phyloP scores from a whole-genome alignment of 2,888 invertebrate species.

The Amphipoea lucens region DNA sequence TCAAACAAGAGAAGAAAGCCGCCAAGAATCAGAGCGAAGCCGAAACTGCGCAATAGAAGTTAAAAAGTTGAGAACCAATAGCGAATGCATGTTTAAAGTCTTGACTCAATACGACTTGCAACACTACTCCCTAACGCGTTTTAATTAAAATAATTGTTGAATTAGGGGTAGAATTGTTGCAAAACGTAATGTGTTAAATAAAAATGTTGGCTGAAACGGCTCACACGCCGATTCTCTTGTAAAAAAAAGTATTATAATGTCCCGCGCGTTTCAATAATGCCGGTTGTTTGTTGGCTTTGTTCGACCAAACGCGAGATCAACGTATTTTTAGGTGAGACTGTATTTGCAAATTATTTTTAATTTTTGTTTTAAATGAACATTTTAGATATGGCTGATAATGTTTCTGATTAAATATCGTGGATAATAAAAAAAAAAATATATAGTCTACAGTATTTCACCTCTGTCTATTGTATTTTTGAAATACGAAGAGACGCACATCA shows the following conservation, averaged over 20 bases:
- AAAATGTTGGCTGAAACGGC: slow-evolving; percentile 37
- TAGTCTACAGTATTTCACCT: slow-evolving; percentile 69
- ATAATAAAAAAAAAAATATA: slow-evolving; percentile 27
- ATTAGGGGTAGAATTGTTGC: slow-evolving; percentile 32
- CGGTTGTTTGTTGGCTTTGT: slow-evolving; percentile 71
- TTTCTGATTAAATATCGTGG: slow-evolving; percentile 47
- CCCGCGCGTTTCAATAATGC: slow-evolving; percentile 55
- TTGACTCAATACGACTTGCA: slow-evolving; percentile 43
- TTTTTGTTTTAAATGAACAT: slow-evolving; percentile 52
- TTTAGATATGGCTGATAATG: slow-evolving; percentile 47
- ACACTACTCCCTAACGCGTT: slow-evolving; percentile 39
- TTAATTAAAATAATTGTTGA: slow-evolving; percentile 38
- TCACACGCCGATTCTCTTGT: slow-evolving; percentile 20
- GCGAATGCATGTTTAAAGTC: slow-evolving; percentile 46
- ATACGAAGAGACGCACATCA: slow-evolving; percentile 84
- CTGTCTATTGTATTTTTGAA: slow-evolving; percentile 71
- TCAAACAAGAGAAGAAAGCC: slow-evolving; percentile 78
- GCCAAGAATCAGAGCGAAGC: slow-evolving; percentile 78
- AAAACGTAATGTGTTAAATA: slow-evolving; percentile 36
- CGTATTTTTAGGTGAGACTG: slow-evolving; percentile 68
- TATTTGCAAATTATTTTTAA: slow-evolving; percentile 61
- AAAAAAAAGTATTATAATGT: slow-evolving; percentile 50
- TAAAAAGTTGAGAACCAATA: slow-evolving; percentile 71
- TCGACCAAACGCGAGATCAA: slow-evolving; percentile 76
- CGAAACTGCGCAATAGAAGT: slow-evolving; percentile 83